A percentile compares a stretch with the other conserved stretches of the same genome.
Conservation (phyloP, 1,140 invertebrate genomes). For the Rhopalosiphum maidis region DNA sequence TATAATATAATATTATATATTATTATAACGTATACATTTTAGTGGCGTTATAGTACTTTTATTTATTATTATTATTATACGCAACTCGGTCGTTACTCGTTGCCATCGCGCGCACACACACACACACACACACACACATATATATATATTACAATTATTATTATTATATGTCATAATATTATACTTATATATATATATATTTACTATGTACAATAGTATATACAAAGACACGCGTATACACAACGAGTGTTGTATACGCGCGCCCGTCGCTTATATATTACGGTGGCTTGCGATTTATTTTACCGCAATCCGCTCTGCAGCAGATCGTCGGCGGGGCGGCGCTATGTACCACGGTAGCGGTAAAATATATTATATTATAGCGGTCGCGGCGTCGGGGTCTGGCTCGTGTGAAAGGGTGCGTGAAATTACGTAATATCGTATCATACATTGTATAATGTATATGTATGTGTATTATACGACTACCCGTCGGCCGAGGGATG, state of each 20-base stretch:
- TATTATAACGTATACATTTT: slow-evolving; percentile 6
- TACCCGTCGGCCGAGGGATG: slow-evolving; percentile 11
- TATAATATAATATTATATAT: not conserved
- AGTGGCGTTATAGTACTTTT: slow-evolving; percentile 2
- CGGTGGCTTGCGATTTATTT: not conserved
- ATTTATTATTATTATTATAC: slow-evolving; percentile 29
- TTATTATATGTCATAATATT: slow-evolving; percentile 27
- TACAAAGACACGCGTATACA: not conserved
- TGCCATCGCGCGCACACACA: not conserved
- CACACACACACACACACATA: not conserved
- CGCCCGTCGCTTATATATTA: not conserved
- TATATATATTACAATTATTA: not conserved
- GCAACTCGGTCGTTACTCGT: not conserved
- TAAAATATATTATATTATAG: not conserved
- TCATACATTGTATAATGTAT: not conserved
- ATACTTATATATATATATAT: not conserved
- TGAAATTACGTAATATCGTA: slow-evolving; percentile 40
- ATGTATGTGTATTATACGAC: not conserved
- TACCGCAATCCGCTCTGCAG: not conserved
- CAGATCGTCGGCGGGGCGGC: not conserved
- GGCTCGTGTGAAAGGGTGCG: slow-evolving; percentile 47
- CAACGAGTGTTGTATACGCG: not conserved
- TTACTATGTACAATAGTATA: not conserved
- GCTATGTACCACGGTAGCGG: not conserved
- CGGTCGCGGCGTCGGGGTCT: not conserved